Evolutionary conservation across 23 tunicate species (phyloP), one percentile per base, ranked within the genome.

Genomic region (Styela plicata): DNA sequence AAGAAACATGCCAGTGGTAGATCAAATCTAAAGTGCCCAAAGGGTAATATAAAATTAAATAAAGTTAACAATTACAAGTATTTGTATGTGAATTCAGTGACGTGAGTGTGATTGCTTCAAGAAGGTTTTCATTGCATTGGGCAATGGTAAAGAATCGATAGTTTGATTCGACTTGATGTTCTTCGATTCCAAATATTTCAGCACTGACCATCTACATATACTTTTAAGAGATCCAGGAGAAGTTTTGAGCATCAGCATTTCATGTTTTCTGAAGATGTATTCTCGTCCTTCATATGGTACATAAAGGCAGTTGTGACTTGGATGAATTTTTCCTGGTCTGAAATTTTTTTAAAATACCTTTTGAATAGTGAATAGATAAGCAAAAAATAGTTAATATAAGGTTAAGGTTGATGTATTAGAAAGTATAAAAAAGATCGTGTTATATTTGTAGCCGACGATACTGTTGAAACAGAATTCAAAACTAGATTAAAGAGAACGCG

Each of bases 161-260:
- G 77, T 28, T 30, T 71, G 3, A 5, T 13, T 71, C 36, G 77
- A 28, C 17, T 33, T 33, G 77, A 36, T 16, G 7, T 20, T 30
- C 36, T 18, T 44, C 10, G 7, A 13, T 44, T 44, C 57, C 13
- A 44, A 28, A 71, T 34, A 28, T 32, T 30, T 71, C 17, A 71
- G 17, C 17, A 71, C 29, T 16, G 37, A 33, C 24, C 23, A 71
- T 2, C 77, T 34, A 34, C 77, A 71, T 19, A 71, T 71, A 2
- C 34, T 22, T 34, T 26, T 71, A 2, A 71, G 17, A n/a, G 77
- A 22, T 21, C 77, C 77, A 3, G 77, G 77, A 3, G 77, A 71
- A 28, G 32, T 71, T 30, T 30, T 71, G 36, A 27, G 35, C 77
- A 71, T 71, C 34, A 71, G 77, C 77, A 71, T 71, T 71, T 71